Evolutionary conservation across 2,113 vertebrate genomes (phyloP), one percentile per base, ranked within the genome.

Genomic region (Odocoileus virginianus): DNA sequence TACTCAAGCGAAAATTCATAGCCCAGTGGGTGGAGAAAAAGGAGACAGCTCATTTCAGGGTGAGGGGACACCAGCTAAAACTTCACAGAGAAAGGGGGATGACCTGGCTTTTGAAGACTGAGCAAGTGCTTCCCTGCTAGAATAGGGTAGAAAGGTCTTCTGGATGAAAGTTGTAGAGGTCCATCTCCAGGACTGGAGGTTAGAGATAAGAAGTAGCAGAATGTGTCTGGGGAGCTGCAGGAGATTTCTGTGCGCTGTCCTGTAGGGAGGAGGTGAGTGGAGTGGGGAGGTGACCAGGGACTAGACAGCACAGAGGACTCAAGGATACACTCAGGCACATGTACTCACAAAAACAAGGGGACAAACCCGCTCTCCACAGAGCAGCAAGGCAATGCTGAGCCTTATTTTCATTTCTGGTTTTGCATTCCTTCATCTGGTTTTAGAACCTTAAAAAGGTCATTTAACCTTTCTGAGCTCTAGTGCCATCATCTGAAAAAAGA

Each of bases 41-140:
- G 40, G 50, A n/a, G 45, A 61, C 30, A 60, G 28, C 16, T 78
- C 15, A 19, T 16, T 60, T 43, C n/a, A 21, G 40, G 28, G 81
- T 43, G 52, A 92, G 17, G 43, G 27, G 11, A 40, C 55, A 40
- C 9, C 30, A 85, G 58, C 11, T 36, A 95, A 89, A 13, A 11
- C 45, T 33, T 92, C 11, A 4, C 23, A 64, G 81, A 74, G 45
- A 57, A 64, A 71, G 33, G 57, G 36, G 23, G 3, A 23, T 94
- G 45, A 40, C 40, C 19, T 67, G 33, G 40, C 7, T 57, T 88
- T 93, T 87, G 87, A 94, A 95, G 76, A 40, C 14, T 10, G 33
- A 30, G 9, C 19, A 85, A 25, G 21, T 2, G 13, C 86, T 89
- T 91, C 5, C 9, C n/a, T 45, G 30, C 27, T 74, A 9, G 43